Base-by-base conservation (phyloP, 2,797 vertebrate species). In the Anguilla megastoma region DNA sequence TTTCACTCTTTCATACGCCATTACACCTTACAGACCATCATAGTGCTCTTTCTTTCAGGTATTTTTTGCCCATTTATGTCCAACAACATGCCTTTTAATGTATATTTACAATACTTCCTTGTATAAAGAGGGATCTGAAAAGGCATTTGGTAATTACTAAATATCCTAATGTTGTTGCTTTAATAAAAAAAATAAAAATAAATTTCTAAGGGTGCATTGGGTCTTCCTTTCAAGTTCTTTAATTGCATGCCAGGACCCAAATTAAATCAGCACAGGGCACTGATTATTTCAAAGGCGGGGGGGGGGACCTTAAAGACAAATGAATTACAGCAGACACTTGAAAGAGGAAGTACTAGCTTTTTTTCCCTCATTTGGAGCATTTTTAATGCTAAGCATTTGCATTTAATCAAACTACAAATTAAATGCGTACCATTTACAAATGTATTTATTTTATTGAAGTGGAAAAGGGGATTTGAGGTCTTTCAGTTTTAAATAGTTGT, bases 171-270 rank as follows among this genome's bases (percentile, higher is more conserved):
- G 56, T 58, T 45, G 52, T 9, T 9, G 8, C 41, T 45, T 45
- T 45, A 10, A 54, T 10, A 54, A 83, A 12, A 45, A 7, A 6
- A 16, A 83, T 16, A 50, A 5, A 36, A 36, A 36, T 0, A 45
- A 5, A 45, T n/a, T 83, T 50, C 3, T 24, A 48, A 71, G 86
- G 48, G 86, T 33, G 36, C 18, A 48, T 48, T 18, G 56, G 86
- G 86, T 9, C 56, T 85, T 85, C 18, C 66, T 88, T 30, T 85
- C 52, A 85, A 85, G 66, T 36, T 30, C 60, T 74, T 88, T 88
- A 85, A 88, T 85, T 74, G 45, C 58, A 82, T 76, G 87, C 84
- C 84, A 80, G 66, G 84, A 60, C 18, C 71, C 84, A 86, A 48
- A 86, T 86, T 76, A 33, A 74, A 50, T 80, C 66, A 85, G 52